Conservation (phyloP, 2,113 vertebrate species). For the Pituophis catenifer region DNA sequence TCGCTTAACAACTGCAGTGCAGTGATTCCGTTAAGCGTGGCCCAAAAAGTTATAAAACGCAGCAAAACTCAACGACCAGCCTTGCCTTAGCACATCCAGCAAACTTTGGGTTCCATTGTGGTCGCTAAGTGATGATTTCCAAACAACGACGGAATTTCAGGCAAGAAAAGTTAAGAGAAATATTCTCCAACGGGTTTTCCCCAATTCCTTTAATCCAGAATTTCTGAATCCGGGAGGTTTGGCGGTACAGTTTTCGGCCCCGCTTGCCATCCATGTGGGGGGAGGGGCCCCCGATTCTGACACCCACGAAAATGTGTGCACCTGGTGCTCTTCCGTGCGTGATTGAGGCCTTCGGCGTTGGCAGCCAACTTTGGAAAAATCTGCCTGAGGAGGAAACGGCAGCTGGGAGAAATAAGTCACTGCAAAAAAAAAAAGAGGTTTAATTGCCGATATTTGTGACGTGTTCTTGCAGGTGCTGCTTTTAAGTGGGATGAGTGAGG, state of each 20-base stretch:
- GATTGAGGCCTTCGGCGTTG: background rate
- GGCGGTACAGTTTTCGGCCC: background rate
- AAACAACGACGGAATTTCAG: background rate
- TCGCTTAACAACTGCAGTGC: no score
- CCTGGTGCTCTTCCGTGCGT: background rate
- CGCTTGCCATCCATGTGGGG: accelerated
- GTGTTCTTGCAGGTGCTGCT: background rate
- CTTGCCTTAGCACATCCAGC: background rate
- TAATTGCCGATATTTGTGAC: background rate
- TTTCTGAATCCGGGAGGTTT: background rate
- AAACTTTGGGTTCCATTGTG: background rate
- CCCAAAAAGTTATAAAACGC: background rate
- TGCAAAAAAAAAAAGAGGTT: background rate
- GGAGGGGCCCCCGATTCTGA: background rate
- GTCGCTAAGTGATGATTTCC: no score
- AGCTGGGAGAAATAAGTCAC: background rate
- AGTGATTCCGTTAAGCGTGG: background rate
- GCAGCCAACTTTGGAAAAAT: conserved; percentile 18
- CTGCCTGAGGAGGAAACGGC: background rate
- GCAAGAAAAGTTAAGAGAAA: background rate
- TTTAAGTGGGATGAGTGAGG: background rate
- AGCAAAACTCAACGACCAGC: background rate
- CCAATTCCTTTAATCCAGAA: background rate
- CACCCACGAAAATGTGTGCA: background rate
- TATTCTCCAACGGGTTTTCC: background rate